Base-by-base conservation (phyloP, 2,113 vertebrate species). In the Lepus timidus region DNA sequence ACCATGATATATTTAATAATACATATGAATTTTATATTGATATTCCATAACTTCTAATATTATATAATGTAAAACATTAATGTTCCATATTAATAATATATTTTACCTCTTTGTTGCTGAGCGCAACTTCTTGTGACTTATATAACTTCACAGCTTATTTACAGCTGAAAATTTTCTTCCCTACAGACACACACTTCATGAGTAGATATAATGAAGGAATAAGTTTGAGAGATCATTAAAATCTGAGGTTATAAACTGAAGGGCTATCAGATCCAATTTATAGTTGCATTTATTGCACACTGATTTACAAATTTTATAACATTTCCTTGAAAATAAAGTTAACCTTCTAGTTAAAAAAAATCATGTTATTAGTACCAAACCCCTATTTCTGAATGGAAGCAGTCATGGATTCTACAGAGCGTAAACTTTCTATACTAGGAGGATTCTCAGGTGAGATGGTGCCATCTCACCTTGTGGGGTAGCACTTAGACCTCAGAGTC, bases 391-490 rank as follows among this genome's bases (percentile, higher is more conserved):
- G 52, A 75, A 31, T 22, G 8, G 17, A 20, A 49, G 25, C 8
- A 55, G 9, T 61, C 36, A 75, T 0, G 39, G 19, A 73, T 12
- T n/a, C 12, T 36, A 4, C 19, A 71, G 10, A 27, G 3, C 5
- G 20, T 22, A 6, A 1, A 55, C 10, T n/a, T 1, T 67, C 3
- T 13, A 7, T 13, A n/a, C 9, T 36, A 7, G 44, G 44, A 31
- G 29, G 5, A 25, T 14, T 51, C 12, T 39, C 4, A 19, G 1
- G 0, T 5, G 44, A 8, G 14, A 68, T 70, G 20, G 75, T 5
- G 6, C 20, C 3, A 22, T 2, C 9, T 6, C 4, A 51, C 14
- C 25, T 6, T 65, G 9, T 3, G 1, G 4, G 7, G 3, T 64
- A 76, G 65, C 4, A n/a, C 1, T 2, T 13, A 58, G 19, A 20